phyloP scores from a whole-genome alignment of 2,797 vertebrate genomes.

The Lateolabrax maculatus region DNA sequence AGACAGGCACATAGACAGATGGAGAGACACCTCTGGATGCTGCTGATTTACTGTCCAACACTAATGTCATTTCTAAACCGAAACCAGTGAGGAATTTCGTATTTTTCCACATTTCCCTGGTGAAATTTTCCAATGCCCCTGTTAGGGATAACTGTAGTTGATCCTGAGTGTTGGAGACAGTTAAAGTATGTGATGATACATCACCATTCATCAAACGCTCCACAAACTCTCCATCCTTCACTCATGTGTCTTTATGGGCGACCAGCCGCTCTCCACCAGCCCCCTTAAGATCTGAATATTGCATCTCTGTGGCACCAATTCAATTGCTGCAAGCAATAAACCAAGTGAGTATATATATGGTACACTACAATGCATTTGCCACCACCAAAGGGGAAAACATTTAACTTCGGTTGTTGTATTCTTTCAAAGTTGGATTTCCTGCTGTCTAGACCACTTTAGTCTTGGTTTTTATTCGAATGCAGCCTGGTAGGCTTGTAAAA shows the following conservation, averaged over 20 bases:
- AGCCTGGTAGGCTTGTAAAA: conserved; percentile 80
- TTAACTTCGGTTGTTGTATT: conserved; percentile 78
- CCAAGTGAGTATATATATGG: conserved; percentile 76
- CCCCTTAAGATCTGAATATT: conserved; percentile 81
- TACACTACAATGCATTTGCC: conserved; percentile 69
- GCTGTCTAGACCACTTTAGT: conserved; percentile 83
- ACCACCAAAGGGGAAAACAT: conserved; percentile 75
- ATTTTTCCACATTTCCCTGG: conserved; percentile 70
- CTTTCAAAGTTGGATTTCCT: conserved; percentile 81
- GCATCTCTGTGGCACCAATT: conserved; percentile 78
- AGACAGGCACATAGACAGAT: conserved; percentile 23
- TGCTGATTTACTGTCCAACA: conserved; percentile 49
- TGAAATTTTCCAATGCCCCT: conserved; percentile 54
- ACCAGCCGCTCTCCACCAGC: conserved; percentile 55
- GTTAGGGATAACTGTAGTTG: conserved; percentile 69
- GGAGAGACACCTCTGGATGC: conserved; percentile 34
- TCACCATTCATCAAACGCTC: conserved; percentile 75
- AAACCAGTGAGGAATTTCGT: conserved; percentile 62
- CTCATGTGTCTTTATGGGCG: conserved; percentile 67
- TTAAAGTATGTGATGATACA: conserved; percentile 73
- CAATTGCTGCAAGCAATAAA: conserved; percentile 80
- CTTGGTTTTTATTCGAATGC: conserved; percentile 76
- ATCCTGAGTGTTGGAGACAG: conserved; percentile 70
- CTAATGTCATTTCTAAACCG: conserved; percentile 59
- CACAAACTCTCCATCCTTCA: conserved; percentile 62